Evolutionary conservation across 1,140 invertebrate species (phyloP).

Genomic region (Saccostrea echinata): DNA sequence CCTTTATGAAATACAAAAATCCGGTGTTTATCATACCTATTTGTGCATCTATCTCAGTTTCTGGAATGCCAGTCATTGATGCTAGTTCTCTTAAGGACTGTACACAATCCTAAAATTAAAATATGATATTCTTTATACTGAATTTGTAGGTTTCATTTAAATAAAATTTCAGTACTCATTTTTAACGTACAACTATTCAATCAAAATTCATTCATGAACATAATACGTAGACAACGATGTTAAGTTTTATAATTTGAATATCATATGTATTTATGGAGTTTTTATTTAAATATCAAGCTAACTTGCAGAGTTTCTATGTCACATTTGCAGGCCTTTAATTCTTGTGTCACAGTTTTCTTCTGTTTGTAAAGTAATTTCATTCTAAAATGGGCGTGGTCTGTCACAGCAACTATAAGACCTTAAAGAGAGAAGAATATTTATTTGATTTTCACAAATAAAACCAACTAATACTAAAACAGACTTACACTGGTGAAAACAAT

Average conservation of each 20-base stretch:
- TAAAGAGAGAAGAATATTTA: background rate
- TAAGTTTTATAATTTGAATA: too few relatives aligned
- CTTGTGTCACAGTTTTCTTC: constrained; percentile 68
- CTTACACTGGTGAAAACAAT: too few relatives aligned
- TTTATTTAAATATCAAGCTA: background rate
- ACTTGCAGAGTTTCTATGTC: constrained; percentile 51
- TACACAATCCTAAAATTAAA: background rate
- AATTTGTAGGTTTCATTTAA: too few relatives aligned
- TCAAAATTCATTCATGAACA: too few relatives aligned
- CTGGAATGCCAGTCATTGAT: constrained; percentile 1
- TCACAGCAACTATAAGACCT: constrained; percentile 77
- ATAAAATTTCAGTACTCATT: too few relatives aligned
- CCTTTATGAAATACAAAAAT: background rate
- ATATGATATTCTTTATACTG: too few relatives aligned
- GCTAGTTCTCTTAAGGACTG: constrained; percentile 26
- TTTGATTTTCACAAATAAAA: too few relatives aligned
- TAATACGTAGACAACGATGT: too few relatives aligned
- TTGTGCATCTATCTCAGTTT: background rate
- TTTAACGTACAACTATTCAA: too few relatives aligned
- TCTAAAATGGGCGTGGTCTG: constrained; percentile 75
- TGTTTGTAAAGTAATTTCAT: constrained; percentile 73
- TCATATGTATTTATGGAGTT: too few relatives aligned
- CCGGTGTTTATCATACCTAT: background rate
- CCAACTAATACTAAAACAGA: too few relatives aligned
- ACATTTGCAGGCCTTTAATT: constrained; percentile 45